Conservation (phyloP, 2,113 vertebrate species). For the Triplophysa rosa region DNA sequence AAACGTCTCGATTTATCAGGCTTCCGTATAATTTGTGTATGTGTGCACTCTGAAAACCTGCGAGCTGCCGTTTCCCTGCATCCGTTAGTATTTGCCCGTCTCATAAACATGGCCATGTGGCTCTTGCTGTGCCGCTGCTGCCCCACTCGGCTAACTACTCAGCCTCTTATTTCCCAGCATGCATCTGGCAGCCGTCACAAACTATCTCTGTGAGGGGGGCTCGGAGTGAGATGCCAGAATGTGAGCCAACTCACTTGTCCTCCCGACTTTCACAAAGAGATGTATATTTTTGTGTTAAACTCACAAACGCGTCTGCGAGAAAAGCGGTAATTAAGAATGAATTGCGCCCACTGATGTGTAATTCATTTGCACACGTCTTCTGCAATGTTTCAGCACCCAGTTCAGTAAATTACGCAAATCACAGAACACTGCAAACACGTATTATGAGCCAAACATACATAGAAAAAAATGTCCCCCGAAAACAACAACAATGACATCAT, state of each 20-base stretch:
- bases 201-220: conserved; percentile 49
- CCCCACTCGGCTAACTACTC: conserved; percentile 71
- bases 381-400: too few relatives aligned
- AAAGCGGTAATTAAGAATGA: too few relatives aligned
- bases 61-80: conserved; percentile 25
- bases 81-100: conserved; percentile 43
- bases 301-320: neutral
- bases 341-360: too few relatives aligned
- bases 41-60: conserved; percentile 11
- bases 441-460: too few relatives aligned
- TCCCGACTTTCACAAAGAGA: conserved; percentile 14
- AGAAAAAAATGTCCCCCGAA: too few relatives aligned
- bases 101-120: conserved; percentile 71
- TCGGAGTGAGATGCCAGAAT: neutral
- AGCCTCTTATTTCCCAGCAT: conserved; percentile 69
- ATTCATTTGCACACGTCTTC: too few relatives aligned
- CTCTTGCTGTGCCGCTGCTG: conserved; percentile 63
- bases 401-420: too few relatives aligned
- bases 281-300: conserved; percentile 15
- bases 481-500: too few relatives aligned
- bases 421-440: too few relatives aligned
- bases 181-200: conserved; percentile 67
- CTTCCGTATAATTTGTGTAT: conserved; percentile 14
- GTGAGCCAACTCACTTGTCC: conserved; percentile 19
- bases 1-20: conserved; percentile 35